phyloP scores from a whole-genome alignment of 2,113 vertebrate species.

The Eira barbara region DNA sequence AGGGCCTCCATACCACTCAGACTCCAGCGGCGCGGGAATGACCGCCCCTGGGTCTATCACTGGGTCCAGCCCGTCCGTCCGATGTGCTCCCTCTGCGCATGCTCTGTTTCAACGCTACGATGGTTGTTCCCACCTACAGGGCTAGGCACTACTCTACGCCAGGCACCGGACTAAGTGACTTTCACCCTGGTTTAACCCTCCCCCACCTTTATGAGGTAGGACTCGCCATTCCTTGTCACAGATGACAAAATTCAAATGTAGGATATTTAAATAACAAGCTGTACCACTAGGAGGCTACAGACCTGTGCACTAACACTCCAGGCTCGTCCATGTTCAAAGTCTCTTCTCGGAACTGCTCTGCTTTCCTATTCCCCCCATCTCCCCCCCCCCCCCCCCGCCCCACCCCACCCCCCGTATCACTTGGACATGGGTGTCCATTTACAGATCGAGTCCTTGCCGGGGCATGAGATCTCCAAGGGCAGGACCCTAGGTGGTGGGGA shows the following conservation, averaged over 20 bases:
- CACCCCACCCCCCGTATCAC: too few species aligned
- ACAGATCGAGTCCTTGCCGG: background rate
- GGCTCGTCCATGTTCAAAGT: background rate
- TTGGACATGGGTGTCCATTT: too few species aligned
- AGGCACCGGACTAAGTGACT: background rate
- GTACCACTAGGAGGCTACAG: background rate
- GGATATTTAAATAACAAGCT: background rate
- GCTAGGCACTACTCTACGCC: background rate
- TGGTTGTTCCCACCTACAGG: background rate
- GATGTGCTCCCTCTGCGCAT: fast-evolving
- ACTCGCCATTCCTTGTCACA: background rate
- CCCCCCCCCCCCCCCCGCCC: too few species aligned
- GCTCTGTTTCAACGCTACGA: background rate
- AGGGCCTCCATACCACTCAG: fast-evolving
- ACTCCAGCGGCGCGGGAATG: background rate
- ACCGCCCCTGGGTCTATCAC: fast-evolving
- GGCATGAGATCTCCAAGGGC: background rate
- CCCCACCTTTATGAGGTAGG: too few species aligned
- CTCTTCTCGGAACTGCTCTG: background rate
- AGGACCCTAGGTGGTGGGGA: background rate
- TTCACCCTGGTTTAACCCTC: background rate
- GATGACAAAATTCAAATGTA: background rate
- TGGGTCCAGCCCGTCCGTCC: background rate
- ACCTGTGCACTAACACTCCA: background rate
- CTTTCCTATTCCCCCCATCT: background rate